Evolutionary conservation across 2,113 vertebrate species (phyloP).

Genomic region (Protobothrops mucrosquamatus): DNA sequence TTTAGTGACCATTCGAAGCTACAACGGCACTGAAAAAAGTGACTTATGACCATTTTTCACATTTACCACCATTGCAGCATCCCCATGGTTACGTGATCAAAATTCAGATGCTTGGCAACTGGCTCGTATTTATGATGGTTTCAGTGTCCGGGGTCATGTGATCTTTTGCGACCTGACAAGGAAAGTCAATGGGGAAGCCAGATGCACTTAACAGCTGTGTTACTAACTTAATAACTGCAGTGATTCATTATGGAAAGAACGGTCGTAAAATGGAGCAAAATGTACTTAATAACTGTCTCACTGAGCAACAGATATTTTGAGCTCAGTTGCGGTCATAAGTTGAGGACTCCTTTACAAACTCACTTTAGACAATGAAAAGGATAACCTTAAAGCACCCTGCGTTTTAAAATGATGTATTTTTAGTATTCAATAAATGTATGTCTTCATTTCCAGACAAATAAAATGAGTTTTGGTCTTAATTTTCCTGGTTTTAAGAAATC

Average conservation of each 20-base stretch:
- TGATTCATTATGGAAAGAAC: neutral
- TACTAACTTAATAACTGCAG: neutral
- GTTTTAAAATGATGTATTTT: neutral
- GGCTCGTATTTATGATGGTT: neutral
- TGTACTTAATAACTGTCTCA: neutral
- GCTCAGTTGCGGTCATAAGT: neutral
- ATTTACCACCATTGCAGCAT: neutral
- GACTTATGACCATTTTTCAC: neutral
- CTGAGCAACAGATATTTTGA: neutral
- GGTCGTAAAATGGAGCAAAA: neutral
- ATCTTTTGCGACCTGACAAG: neutral
- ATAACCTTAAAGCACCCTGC: neutral
- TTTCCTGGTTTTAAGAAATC: neutral
- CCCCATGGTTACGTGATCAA: neutral
- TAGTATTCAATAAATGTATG: neutral
- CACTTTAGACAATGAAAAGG: neutral
- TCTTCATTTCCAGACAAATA: neutral
- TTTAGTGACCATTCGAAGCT: neutral
- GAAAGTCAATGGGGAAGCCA: neutral
- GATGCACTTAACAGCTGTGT: neutral
- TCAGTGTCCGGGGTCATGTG: neutral
- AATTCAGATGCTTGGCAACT: neutral
- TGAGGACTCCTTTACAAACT: neutral
- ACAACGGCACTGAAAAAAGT: neutral
- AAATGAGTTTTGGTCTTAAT: neutral